phyloP scores from a whole-genome alignment of 2,113 vertebrate genomes.

The Limanda limanda region DNA sequence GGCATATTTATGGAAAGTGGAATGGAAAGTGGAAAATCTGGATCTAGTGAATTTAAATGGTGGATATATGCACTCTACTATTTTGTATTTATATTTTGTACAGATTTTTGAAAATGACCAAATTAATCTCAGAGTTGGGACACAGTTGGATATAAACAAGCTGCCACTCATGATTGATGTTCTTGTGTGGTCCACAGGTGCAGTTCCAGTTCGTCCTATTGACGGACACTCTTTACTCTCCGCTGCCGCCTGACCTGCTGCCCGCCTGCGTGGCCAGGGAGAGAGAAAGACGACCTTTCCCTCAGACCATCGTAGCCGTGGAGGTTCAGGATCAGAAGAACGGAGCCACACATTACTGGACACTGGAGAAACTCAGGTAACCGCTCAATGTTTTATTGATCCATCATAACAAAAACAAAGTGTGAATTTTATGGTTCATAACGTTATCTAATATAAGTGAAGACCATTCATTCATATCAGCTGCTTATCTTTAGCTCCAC shows the following conservation, averaged over 20 bases:
- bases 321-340: conserved; percentile 99
- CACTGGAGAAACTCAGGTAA: conserved; percentile 96
- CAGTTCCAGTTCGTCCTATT: conserved; percentile 99
- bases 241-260: conserved; percentile 93
- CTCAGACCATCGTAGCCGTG: conserved; percentile 93
- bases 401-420: not conserved
- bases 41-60: no score
- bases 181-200: conserved; percentile 81
- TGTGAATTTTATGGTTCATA: no score
- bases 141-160: not conserved
- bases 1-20: no score
- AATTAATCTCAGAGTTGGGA: not conserved
- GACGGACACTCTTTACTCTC: conserved; percentile 96
- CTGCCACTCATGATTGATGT: not conserved
- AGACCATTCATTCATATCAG: no score
- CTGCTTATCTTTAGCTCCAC: no score
- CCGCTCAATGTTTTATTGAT: not conserved
- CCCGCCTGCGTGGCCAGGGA: conserved; percentile 91
- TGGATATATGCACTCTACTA: no score
- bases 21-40: no score
- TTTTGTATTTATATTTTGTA: no score
- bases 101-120: no score
- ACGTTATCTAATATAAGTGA: no score
- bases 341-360: conserved; percentile 98
- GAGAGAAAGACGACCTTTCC: conserved; percentile 91